Evolutionary conservation across 2,113 vertebrate genomes (phyloP).

Genomic region (Macheiramphus alcinus): DNA sequence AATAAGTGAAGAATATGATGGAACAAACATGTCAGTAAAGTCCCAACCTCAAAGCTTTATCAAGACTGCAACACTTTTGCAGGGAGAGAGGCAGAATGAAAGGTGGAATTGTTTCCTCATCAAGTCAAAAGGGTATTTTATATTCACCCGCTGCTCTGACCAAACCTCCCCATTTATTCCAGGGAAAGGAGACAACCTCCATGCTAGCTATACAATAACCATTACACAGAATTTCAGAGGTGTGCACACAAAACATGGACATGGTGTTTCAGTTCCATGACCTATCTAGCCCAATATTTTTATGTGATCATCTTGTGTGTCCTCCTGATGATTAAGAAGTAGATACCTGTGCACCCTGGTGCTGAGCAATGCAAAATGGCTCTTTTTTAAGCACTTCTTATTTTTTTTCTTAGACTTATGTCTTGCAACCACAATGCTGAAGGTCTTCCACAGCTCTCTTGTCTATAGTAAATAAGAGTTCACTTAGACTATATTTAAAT

Average conservation of each 20-base stretch:
- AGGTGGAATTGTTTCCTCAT: background rate
- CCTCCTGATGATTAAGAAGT: background rate
- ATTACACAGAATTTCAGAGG: background rate
- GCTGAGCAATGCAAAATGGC: background rate
- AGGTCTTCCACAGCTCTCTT: background rate
- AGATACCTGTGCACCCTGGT: background rate
- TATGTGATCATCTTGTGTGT: background rate
- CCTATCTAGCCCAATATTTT: background rate
- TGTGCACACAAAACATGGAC: fast-evolving
- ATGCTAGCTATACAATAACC: background rate
- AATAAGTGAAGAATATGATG: background rate
- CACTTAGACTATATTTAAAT: background rate
- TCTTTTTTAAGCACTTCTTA: background rate
- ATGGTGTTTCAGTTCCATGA: background rate
- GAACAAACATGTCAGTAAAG: background rate
- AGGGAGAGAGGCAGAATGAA: background rate
- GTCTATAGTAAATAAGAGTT: background rate
- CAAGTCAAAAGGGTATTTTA: background rate
- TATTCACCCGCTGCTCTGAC: background rate
- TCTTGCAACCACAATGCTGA: background rate
- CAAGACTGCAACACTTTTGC: background rate
- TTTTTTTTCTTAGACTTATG: background rate
- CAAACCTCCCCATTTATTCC: background rate
- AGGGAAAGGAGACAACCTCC: background rate
- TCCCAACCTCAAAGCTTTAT: background rate